Conservation (phyloP, 2,888 invertebrate species). For the Nemotelus pantherinus region DNA sequence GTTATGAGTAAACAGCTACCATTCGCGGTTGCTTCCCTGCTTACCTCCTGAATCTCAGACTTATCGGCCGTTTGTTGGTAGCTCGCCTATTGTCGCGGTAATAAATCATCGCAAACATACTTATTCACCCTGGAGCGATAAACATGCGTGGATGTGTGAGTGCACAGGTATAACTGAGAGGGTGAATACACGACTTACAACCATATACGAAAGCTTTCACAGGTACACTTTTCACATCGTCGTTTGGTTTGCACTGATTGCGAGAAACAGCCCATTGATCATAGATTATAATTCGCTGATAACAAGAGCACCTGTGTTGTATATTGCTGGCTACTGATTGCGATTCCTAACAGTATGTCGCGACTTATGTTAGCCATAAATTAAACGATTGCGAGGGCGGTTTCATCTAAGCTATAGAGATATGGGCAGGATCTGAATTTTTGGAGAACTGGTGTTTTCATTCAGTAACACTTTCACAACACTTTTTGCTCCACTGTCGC, state of each 20-base stretch:
- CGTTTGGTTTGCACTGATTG: slow-evolving; percentile 18
- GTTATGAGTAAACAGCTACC: slow-evolving; percentile 9
- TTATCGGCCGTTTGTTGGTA: slow-evolving; percentile 5
- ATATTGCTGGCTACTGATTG: slow-evolving; percentile 11
- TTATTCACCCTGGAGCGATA: not conserved
- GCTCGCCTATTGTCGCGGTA: slow-evolving; percentile 32
- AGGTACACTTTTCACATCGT: not conserved
- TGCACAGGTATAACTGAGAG: not conserved
- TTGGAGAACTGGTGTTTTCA: no score
- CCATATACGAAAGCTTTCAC: not conserved
- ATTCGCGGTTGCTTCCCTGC: not conserved
- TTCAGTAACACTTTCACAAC: no score
- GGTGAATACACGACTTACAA: not conserved
- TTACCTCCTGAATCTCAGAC: not conserved
- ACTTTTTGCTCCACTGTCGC: no score
- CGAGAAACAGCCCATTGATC: slow-evolving; percentile 7
- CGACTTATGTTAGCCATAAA: no score
- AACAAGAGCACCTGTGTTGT: slow-evolving; percentile 11
- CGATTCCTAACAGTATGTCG: not conserved
- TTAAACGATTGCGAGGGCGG: no score
- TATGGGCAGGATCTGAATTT: no score
- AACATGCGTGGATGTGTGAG: not conserved
- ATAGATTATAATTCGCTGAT: slow-evolving; percentile 18
- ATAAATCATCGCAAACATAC: slow-evolving; percentile 35
- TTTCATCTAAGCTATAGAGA: no score